Base-by-base conservation (phyloP, 2,888 invertebrate genomes). In the Stomorhina lunata region DNA sequence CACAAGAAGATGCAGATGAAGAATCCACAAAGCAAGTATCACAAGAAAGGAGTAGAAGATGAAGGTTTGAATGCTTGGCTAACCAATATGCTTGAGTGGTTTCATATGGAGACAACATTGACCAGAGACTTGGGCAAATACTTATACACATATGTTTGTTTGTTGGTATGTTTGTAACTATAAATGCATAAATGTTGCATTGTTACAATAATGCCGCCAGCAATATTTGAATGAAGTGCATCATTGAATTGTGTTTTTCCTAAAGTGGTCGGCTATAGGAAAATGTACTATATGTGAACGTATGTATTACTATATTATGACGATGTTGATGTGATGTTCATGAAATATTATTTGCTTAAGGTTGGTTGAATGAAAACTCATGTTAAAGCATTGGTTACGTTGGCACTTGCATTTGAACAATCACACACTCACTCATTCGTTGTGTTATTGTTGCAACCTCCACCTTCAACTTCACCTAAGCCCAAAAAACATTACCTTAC, bases 371-470 rank as follows among this genome's bases (percentile, higher is more conserved):
- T n/a, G n/a, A 61, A 79, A 71, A 79, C 65, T 79, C 82, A 82
- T 79, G 82, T 79, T 82, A 66, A 61, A 75, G 79, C 79, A 82
- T 82, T 82, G 79, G 82, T 76, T 82, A 82, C 82, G 79, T 79
- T 82, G 71, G 75, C 82, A 79, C 82, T 82, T 82, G 69, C 32
- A 78, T 32, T 40, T 25, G 10, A 43, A 37, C 45, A 37, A 55
- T 45, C 69, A 68, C 40, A 43, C 71, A 61, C 34, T 50, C 12
- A 73, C 15, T 32, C 22, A 48, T 29, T 22, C 15, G 37, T 7
- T 25, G 53, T 43, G 22, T 22, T 6, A 45, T 27, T 63, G 43
- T 68, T 27, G 37, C 81, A 73, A 75, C 69, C 53, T 77, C 77
- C 78, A 78, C 66, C 81, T 76, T 61, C 79, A 82, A 71, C 79